phyloP scores from a whole-genome alignment of 2,888 invertebrate genomes.

The Nemotelus nigrinus region DNA sequence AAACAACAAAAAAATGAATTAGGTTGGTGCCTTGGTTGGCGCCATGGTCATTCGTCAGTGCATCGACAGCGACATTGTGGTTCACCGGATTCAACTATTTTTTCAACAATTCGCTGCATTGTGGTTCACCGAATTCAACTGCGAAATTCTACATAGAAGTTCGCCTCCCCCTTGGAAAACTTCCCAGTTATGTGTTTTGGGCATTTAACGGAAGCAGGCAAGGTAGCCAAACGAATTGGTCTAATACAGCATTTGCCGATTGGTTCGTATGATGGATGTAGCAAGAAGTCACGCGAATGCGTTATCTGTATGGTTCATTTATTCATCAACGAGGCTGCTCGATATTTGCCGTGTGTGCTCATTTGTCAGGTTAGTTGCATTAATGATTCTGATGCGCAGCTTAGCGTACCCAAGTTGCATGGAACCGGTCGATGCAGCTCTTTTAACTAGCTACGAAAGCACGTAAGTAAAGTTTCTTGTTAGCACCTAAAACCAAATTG shows the following conservation, averaged over 20 bases:
- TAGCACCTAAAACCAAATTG: not conserved
- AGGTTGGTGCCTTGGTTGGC: too few species aligned
- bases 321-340: constrained; percentile 74
- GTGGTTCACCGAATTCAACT: too few species aligned
- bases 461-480: constrained; percentile 61
- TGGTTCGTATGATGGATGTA: constrained; percentile 83
- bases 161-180: too few species aligned
- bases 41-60: too few species aligned
- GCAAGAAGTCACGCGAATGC: constrained; percentile 84
- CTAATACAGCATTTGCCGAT: constrained; percentile 89
- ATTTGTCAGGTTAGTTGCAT: constrained; percentile 90
- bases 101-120: too few species aligned
- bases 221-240: constrained; percentile 87
- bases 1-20: too few species aligned
- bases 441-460: constrained; percentile 83
- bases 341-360: constrained; percentile 91
- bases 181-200: too few species aligned
- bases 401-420: constrained; percentile 92
- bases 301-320: constrained; percentile 95
- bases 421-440: constrained; percentile 91
- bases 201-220: constrained; percentile 81
- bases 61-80: too few species aligned
- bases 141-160: too few species aligned
- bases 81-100: too few species aligned
- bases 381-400: constrained; percentile 86